These are phyloP conservation scores for Siderastrea siderea DNA, from an alignment of 92 coral and sea anemone genomes.

Conservation along the genomic window DNA sequence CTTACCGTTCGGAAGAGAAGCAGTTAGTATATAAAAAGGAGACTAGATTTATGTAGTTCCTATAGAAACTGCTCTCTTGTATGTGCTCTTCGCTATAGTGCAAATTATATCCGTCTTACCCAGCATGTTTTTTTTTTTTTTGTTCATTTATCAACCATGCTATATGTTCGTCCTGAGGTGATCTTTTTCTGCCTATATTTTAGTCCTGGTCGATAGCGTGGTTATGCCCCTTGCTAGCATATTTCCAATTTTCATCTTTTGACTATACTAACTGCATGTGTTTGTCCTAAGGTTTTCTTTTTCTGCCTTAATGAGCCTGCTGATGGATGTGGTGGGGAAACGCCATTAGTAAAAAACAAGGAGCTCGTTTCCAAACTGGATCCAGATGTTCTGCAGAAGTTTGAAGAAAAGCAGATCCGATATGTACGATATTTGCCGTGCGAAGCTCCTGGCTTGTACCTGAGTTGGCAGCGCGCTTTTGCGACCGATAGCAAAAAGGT, in stretches of 20 bases:
- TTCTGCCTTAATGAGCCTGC: conserved; percentile 52
- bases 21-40: too few relatives aligned
- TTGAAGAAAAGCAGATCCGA: conserved; percentile 52
- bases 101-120: too few relatives aligned
- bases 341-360: conserved; percentile 60
- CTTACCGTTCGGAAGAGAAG: too few relatives aligned
- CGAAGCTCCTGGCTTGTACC: background rate
- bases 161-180: too few relatives aligned
- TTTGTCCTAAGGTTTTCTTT: conserved; percentile 32
- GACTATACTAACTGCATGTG: background rate
- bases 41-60: too few relatives aligned
- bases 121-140: too few relatives aligned
- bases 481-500: conserved; percentile 7
- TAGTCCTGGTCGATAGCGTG: too few relatives aligned
- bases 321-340: conserved; percentile 74
- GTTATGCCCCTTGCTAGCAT: too few relatives aligned
- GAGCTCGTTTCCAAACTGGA: conserved; percentile 57
- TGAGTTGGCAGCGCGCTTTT: conserved; percentile 13
- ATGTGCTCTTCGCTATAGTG: too few relatives aligned
- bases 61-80: too few relatives aligned
- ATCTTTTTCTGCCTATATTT: too few relatives aligned
- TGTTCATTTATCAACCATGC: background rate
- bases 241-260: too few relatives aligned
- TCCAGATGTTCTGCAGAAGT: conserved; percentile 52
- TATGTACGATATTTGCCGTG: conserved; percentile 57